Conservation (phyloP, 2,888 invertebrate genomes). For the Ophraella communa region DNA sequence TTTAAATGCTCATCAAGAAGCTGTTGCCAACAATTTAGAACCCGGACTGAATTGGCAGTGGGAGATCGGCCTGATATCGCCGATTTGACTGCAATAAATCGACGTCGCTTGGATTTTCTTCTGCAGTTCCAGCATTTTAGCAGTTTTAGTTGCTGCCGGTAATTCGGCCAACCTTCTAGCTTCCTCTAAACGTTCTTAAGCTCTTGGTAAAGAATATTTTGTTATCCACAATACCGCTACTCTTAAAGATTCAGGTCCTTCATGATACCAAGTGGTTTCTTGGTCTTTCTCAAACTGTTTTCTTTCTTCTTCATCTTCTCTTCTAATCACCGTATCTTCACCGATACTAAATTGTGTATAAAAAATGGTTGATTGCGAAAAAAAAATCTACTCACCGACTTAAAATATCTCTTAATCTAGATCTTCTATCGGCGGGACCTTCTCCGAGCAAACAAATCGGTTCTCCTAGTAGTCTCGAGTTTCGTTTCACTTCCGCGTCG, state of each 20-base stretch:
- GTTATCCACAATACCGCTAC: conserved; percentile 89
- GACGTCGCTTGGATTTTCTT: conserved; percentile 83
- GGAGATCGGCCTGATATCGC: conserved; percentile 91
- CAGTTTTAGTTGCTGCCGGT: conserved; percentile 77
- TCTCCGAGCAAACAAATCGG: conserved; percentile 98
- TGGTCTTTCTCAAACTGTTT: conserved; percentile 81
- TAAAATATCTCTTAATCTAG: conserved; percentile 86
- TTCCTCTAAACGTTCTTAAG: conserved; percentile 69
- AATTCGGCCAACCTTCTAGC: conserved; percentile 68
- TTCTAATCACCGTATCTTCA: conserved; percentile 86
- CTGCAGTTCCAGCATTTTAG: conserved; percentile 89
- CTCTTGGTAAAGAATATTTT: conserved; percentile 69
- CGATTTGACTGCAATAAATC: conserved; percentile 92
- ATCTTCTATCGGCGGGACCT: conserved; percentile 95
- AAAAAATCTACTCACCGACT: too few species aligned
- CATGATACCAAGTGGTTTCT: conserved; percentile 98
- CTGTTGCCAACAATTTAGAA: conserved; percentile 86
- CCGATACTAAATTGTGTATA: conserved; percentile 81
- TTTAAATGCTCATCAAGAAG: too few species aligned
- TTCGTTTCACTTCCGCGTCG: conserved; percentile 93
- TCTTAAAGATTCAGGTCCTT: conserved; percentile 85
- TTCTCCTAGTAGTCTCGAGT: conserved; percentile 90
- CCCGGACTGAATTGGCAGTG: conserved; percentile 92
- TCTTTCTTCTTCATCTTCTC: conserved; percentile 83
- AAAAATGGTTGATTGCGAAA: too few species aligned